Evolutionary conservation across 2,113 vertebrate genomes (phyloP).

Genomic region (Polyodon spathula): DNA sequence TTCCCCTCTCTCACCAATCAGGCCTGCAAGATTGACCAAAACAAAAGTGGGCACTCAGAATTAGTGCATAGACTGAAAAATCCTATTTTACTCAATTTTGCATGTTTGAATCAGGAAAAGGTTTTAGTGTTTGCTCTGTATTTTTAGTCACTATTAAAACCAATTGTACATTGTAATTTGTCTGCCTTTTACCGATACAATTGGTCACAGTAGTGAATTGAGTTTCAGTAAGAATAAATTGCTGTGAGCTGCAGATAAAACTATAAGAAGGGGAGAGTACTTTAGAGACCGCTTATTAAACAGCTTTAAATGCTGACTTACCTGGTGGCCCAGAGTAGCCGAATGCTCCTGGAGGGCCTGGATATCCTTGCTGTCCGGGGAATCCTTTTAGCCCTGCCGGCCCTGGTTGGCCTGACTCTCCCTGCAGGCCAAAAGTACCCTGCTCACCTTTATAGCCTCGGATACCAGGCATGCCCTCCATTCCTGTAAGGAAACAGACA

Average conservation of each 20-base stretch:
- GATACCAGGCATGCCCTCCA: conserved; percentile 69
- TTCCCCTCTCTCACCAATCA: conserved; percentile 64
- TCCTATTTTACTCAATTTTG: too few species aligned
- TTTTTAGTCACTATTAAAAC: too few species aligned
- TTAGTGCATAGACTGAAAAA: too few species aligned
- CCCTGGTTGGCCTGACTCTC: conserved; percentile 50
- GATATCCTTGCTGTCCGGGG: conserved; percentile 62
- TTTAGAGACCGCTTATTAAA: too few species aligned
- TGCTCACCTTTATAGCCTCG: conserved; percentile 65
- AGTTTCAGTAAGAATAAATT: too few species aligned
- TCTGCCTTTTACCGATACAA: too few species aligned
- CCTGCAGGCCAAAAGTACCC: conserved; percentile 44
- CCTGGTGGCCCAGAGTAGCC: conserved; percentile 70
- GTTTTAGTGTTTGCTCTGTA: too few species aligned
- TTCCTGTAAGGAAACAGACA: conserved; percentile 48
- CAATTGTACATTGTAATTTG: too few species aligned
- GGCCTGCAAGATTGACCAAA: conserved; percentile 46
- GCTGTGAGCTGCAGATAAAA: too few species aligned
- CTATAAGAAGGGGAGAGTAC: too few species aligned
- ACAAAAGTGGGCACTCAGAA: not conserved
- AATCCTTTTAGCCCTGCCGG: conserved; percentile 54
- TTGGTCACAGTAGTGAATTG: too few species aligned
- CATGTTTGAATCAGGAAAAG: too few species aligned
- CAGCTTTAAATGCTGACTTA: conserved; percentile 18
- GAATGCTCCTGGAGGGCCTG: conserved; percentile 55